Percentiles rank a stretch among this genome's conserved stretches.
phyloP scores from a whole-genome alignment of 1,140 invertebrate species.

The Homarus americanus region DNA sequence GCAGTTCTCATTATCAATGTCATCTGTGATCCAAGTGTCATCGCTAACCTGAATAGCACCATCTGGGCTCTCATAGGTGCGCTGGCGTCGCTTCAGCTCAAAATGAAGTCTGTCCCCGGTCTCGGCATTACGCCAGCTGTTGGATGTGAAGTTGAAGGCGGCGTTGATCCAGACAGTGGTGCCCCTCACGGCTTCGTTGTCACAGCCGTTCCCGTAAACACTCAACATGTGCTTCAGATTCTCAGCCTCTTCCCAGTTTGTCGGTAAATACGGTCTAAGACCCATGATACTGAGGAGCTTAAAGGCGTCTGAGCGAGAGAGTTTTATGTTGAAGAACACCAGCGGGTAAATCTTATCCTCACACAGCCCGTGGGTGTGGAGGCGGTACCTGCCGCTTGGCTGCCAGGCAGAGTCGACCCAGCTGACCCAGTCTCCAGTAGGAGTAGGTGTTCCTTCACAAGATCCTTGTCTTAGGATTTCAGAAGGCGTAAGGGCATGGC shows the following conservation, averaged over 20 bases:
- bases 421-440: slow-evolving; percentile 51
- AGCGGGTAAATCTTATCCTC: neutral
- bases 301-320: neutral
- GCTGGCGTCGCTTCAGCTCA: neutral
- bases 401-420: slow-evolving; percentile 22
- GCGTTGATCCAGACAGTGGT: slow-evolving; percentile 24
- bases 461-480: neutral
- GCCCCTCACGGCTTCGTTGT: slow-evolving; percentile 13
- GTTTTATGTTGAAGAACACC: slow-evolving; percentile 18
- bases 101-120: slow-evolving; percentile 15
- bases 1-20: slow-evolving; percentile 28
- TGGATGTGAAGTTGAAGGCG: slow-evolving; percentile 14
- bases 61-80: neutral
- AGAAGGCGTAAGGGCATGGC: neutral
- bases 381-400: neutral
- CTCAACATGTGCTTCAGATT: neutral
- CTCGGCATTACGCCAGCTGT: slow-evolving; percentile 2
- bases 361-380: neutral
- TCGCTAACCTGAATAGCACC: slow-evolving; percentile 23
- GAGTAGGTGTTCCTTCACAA: neutral
- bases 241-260: neutral
- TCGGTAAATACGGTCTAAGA: slow-evolving; percentile 15
- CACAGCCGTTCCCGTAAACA: neutral
- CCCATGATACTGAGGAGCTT: slow-evolving; percentile 19
- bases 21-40: slow-evolving; percentile 49